phyloP scores from a whole-genome alignment of 2,888 invertebrate species.

The Adineta ricciae region DNA sequence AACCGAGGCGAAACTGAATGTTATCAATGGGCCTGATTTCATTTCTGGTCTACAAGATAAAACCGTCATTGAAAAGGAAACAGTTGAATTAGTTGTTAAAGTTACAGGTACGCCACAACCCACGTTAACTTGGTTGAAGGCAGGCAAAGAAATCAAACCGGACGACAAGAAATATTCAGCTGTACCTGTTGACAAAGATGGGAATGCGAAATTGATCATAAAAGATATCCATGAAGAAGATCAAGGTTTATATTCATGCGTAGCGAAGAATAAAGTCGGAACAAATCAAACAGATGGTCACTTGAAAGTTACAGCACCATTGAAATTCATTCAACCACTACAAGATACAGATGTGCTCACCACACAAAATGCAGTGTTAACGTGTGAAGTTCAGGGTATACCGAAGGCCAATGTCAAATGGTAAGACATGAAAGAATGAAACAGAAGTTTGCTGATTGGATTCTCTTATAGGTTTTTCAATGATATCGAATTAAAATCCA shows the following conservation, averaged over 20 bases:
- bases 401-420: conserved; percentile 65
- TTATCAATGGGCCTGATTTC: not conserved
- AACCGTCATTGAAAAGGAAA: conserved; percentile 26
- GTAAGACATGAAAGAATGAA: conserved; percentile 53
- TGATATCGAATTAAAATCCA: conserved; percentile 16
- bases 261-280: conserved; percentile 42
- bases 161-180: conserved; percentile 55
- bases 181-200: conserved; percentile 45
- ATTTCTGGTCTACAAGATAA: conserved; percentile 31
- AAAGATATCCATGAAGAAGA: conserved; percentile 27
- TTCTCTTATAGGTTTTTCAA: not conserved
- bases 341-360: conserved; percentile 35
- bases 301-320: conserved; percentile 18
- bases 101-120: conserved; percentile 27
- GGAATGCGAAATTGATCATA: conserved; percentile 21
- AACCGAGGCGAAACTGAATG: not conserved
- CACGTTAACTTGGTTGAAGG: conserved; percentile 63
- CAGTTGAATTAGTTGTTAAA: conserved; percentile 25
- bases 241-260: conserved; percentile 51
- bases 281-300: conserved; percentile 27
- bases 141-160: conserved; percentile 38
- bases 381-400: conserved; percentile 68
- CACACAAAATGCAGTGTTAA: conserved; percentile 41
- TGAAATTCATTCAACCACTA: conserved; percentile 7
- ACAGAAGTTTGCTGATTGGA: not conserved